Conservation (phyloP, 2,113 vertebrate species). For the Ciconia stormi region DNA sequence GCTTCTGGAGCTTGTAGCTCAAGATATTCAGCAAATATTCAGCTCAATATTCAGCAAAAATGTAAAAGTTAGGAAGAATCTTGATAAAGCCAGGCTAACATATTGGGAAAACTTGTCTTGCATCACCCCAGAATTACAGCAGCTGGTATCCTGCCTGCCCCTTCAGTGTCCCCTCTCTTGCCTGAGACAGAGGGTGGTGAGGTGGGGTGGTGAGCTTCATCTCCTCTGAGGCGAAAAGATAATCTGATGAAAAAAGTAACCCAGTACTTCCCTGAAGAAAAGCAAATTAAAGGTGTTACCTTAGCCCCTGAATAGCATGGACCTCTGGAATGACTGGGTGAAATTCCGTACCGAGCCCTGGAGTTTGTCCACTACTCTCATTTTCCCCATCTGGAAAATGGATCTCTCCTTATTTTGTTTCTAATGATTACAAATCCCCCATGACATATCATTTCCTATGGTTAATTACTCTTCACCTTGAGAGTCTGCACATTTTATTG, state of each 20-base stretch:
- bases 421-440: not conserved
- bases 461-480: not conserved
- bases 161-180: not conserved
- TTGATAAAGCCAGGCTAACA: not conserved
- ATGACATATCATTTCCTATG: not conserved
- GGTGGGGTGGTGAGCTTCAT: not conserved
- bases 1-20: not conserved
- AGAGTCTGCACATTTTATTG: not conserved
- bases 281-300: not conserved
- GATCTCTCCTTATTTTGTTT: not conserved
- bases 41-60: not conserved
- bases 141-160: not conserved
- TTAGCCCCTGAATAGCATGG: not conserved
- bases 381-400: not conserved
- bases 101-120: not conserved
- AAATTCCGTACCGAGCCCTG: not conserved
- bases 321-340: not conserved
- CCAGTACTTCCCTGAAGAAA: not conserved
- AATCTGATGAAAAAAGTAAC: not conserved
- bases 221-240: not conserved
- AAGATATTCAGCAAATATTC: not conserved
- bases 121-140: not conserved
- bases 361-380: not conserved
- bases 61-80: not conserved
- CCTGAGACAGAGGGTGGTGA: no score